Evolutionary conservation across 2,797 vertebrate genomes (phyloP).

Genomic region (Scyliorhinus canicula): DNA sequence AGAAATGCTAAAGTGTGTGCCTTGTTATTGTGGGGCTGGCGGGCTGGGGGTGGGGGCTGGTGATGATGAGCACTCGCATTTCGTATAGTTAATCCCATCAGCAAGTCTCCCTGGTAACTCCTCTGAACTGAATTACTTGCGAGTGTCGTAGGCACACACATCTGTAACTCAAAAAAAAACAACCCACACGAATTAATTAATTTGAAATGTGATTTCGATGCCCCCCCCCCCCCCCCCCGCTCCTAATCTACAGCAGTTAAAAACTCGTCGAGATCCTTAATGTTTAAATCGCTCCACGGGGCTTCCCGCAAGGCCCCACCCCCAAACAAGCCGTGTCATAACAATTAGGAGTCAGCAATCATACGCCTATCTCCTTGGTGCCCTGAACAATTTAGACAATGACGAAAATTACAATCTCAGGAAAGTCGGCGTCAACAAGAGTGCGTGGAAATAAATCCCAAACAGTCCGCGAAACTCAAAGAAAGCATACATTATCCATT

Average conservation of each 20-base stretch:
- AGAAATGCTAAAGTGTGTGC: not conserved
- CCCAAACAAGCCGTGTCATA: conserved; percentile 1
- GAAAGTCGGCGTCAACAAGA: not conserved
- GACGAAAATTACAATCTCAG: not conserved
- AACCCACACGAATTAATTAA: not conserved
- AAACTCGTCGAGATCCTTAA: not conserved
- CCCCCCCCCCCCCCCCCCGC: too few species aligned
- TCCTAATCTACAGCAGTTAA: not conserved
- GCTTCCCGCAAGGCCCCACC: not conserved
- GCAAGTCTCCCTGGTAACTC: conserved; percentile 59
- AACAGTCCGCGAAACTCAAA: not conserved
- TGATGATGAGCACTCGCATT: not conserved
- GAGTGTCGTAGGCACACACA: not conserved
- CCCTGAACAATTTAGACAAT: not conserved
- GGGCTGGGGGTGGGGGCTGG: not conserved
- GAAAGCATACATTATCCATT: not conserved
- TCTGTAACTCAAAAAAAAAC: not conserved
- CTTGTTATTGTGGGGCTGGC: not conserved
- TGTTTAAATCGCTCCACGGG: not conserved
- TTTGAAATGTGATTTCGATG: not conserved
- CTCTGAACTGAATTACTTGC: conserved; percentile 52
- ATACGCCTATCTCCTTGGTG: not conserved
- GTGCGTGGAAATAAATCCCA: not conserved
- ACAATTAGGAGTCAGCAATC: not conserved
- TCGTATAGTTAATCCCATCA: conserved; percentile 69